Base-by-base conservation (phyloP, 2,797 vertebrate species). In the Buphagus erythrorhynchus region DNA sequence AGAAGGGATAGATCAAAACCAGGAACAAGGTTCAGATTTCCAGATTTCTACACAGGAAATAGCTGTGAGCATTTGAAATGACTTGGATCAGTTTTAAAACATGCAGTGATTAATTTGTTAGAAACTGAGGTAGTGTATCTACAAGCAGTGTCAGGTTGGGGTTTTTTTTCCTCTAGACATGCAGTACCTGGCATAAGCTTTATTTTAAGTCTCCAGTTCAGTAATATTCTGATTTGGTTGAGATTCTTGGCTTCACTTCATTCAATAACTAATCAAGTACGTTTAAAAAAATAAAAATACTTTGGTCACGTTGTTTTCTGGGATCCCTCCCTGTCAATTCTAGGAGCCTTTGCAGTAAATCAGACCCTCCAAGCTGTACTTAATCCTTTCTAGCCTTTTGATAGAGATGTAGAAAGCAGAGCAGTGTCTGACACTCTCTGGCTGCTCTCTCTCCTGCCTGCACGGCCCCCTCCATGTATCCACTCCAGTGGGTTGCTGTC, bases 391-490 rank as follows among this genome's bases (percentile, higher is more conserved):
- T 5, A 81, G 62, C 28, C 48, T 72, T 93, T 49, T 62, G 68
- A 42, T 4, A 45, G 86, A 74, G 66, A 26, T 43, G n/a, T 4
- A 54, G 72, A 59, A 80, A 83, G 62, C 51, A 81, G 77, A 80
- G 13, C 48, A 73, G 19, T 1, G 5, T 68, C 24, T 75, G 89
- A 98, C 98, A n/a, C 98, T 98, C 98, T 97, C 98, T 97, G 84
- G 98, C 98, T 85, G 98, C 98, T 88, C 98, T 96, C 77, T 98
- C 98, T 62, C 98, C 98, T 2, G 98, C 98, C 77, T 98, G 93
- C 21, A 98, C 98, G 0, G 98, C 98, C 31, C 98, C 98, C 58
- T 98, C 98, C 98, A 98, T 98, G 84, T 98, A 98, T 29, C 98
- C 98, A 1, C 98, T 98, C 98, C 98, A 98, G 2, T 98, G 95